Base-by-base conservation (phyloP, 2,888 invertebrate species). In the Volucella zonaria region DNA sequence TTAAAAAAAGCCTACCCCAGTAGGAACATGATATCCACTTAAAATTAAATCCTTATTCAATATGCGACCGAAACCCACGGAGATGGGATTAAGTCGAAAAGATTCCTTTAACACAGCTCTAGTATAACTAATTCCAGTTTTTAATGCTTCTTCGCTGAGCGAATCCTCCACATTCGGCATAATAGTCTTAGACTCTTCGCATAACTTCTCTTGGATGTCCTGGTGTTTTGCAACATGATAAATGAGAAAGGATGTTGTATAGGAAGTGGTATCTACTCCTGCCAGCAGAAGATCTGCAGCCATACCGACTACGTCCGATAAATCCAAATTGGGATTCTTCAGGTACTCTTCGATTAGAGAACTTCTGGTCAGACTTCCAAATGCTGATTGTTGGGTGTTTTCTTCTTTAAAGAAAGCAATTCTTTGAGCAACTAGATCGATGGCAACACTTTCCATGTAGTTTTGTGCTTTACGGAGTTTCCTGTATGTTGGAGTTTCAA, bases 61-160 rank as follows among this genome's bases (percentile, higher is more conserved):
- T 59, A 96, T 93, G 43, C 97, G 92, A 0, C 97, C 97, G 67
- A 97, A 93, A 8, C 97, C 97, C 74, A 97, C 93, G 0, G 97
- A 95, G 40, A 97, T 95, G 0, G 97, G 97, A 91, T 96, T 95
- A 61, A 97, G 89, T 82, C 97, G 93, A 38, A 97, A 93, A 3
- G 95, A 95, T 92, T 98, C 98, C 90, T 97, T 98, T 1, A 98
- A 92, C 87, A 95, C 95, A 52, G 96, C 95, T 89, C 96, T 95
- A 0, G 96, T 93, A 89, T 96, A 98, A 0, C 92, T 91, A 12
- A 97, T 95, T 70, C 95, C 93, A 23, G 93, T 89, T 2, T 92
- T 91, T 52, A 94, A 58, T 1, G 93, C 91, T 47, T 95, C 94
- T 2, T 93, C 89, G 0, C 95, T 94, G 0, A 96, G 91, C 0